Evolutionary conservation across 2,797 vertebrate species (phyloP).

Genomic region (Parauchenoglanis punctatus): DNA sequence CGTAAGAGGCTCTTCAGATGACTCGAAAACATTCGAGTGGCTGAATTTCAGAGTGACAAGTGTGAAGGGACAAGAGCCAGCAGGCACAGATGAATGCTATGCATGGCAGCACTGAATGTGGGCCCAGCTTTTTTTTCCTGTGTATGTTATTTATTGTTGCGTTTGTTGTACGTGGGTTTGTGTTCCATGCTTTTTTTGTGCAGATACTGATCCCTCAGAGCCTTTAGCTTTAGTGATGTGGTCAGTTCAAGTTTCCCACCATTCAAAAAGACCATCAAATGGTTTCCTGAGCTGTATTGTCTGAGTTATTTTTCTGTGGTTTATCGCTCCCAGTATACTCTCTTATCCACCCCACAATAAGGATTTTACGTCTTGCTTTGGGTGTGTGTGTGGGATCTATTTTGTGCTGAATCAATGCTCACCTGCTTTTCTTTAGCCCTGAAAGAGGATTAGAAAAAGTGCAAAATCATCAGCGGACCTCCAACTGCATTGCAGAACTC

Average conservation of each 20-base stretch:
- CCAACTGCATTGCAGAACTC: conserved; percentile 47
- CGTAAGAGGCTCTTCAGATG: conserved; percentile 78
- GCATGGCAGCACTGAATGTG: conserved; percentile 40
- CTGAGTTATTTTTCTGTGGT: conserved; percentile 24
- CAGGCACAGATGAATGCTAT: conserved; percentile 71
- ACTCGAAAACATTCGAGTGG: conserved; percentile 69
- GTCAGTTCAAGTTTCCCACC: neutral
- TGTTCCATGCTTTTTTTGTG: conserved; percentile 15
- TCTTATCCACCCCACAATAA: neutral
- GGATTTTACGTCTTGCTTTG: conserved; percentile 19
- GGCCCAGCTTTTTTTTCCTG: conserved; percentile 16
- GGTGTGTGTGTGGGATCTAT: conserved; percentile 31
- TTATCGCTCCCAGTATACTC: conserved; percentile 15
- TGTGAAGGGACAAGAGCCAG: conserved; percentile 79
- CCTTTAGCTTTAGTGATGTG: conserved; percentile 3
- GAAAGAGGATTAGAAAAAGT: conserved; percentile 69
- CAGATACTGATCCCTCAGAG: conserved; percentile 12
- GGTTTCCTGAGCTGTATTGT: neutral
- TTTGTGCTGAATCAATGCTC: conserved; percentile 57
- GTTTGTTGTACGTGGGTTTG: conserved; percentile 23
- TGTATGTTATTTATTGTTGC: conserved; percentile 25
- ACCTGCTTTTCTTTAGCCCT: conserved; percentile 60
- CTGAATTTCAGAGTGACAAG: conserved; percentile 76
- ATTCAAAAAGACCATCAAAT: neutral
- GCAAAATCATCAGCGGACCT: conserved; percentile 59